These are phyloP conservation scores for Sinonovacula constricta DNA, from an alignment of 1,140 invertebrate species.

Conservation along the genomic window DNA sequence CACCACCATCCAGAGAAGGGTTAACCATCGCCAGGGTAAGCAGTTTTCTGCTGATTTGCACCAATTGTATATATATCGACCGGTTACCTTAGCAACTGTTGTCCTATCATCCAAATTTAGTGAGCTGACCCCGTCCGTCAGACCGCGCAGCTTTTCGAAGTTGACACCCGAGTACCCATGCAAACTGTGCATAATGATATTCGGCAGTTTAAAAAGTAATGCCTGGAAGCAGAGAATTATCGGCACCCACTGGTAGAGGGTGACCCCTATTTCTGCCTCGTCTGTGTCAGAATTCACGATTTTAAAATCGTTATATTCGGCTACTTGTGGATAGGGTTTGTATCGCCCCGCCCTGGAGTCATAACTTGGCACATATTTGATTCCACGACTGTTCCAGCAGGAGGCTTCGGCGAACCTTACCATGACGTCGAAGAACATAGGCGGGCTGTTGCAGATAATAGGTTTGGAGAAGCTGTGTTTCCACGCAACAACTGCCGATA, in stretches of 20 bases:
- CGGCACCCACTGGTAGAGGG: constrained; percentile 24
- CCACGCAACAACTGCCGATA: constrained; percentile 28
- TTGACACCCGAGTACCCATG: constrained; percentile 18
- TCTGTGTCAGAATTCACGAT: constrained; percentile 1
- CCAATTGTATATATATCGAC: constrained; percentile 11
- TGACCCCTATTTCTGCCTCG: neutral
- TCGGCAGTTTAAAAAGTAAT: constrained; percentile 24
- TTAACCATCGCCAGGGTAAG: constrained; percentile 14
- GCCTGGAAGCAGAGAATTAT: constrained; percentile 22
- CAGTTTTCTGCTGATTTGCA: constrained; percentile 3
- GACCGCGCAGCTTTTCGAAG: constrained; percentile 10
- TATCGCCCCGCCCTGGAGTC: no score
- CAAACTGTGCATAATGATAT: constrained; percentile 14
- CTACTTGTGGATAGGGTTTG: no score
- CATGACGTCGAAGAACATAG: neutral
- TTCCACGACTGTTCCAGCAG: constrained; percentile 39
- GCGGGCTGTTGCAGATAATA: constrained; percentile 18
- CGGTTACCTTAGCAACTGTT: neutral
- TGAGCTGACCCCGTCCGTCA: neutral
- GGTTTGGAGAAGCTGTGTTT: constrained; percentile 13
- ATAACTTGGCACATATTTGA: no score
- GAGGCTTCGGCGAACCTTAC: neutral
- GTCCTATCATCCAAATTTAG: constrained; percentile 1
- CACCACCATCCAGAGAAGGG: constrained; percentile 24
- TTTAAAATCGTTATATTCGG: no score